Base-by-base conservation (phyloP, 2,113 vertebrate genomes). In the Philantomba maxwellii region DNA sequence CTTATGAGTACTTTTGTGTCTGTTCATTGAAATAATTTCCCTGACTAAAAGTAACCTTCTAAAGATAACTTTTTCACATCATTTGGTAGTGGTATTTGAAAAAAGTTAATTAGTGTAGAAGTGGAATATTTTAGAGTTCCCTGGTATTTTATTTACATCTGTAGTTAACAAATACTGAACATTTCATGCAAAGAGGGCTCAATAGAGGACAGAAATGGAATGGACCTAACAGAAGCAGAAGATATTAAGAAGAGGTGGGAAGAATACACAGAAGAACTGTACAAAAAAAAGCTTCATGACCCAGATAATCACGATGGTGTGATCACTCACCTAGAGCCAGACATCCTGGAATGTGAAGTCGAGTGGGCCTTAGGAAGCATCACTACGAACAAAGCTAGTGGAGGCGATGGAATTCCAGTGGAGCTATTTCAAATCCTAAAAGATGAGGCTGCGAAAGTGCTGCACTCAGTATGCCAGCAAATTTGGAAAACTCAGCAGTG, bases 11-110 rank as follows among this genome's bases (percentile, higher is more conserved):
- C 47, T 36, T 60, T 66, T 60, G n/a, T 75, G 43, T 88, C 64
- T 95, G 43, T 92, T 87, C 55, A 53, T 78, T 90, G 58, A 88
- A 39, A n/a, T 60, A 55, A 88, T 17, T 77, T 97, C 30, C 57
- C 9, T 89, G 28, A 64, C 15, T 73, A 51, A 90, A 90, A 91
- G 26, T 84, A 90, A 94, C 49, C 55, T 57, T 26, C 16, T 30
- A 49, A 33, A 77, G 70, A 86, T 64, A 70, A 45, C 57, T 87
- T 64, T 39, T 89, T 39, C n/a, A 26, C 4, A 81, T 81, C 30
- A n/a, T 81, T 87, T 94, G 73, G 70, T 13, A 88, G 30, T 77
- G 30, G 7, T 84, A 49, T 97, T 96, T 91, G 51, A 60, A 81
- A 57, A 90, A 82, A 17, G 25, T 39, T 70, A 47, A 49, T 10